Evolutionary conservation across 2,113 vertebrate species (phyloP), one percentile per base, ranked within the genome.

Genomic region (Xenopus laevis): DNA sequence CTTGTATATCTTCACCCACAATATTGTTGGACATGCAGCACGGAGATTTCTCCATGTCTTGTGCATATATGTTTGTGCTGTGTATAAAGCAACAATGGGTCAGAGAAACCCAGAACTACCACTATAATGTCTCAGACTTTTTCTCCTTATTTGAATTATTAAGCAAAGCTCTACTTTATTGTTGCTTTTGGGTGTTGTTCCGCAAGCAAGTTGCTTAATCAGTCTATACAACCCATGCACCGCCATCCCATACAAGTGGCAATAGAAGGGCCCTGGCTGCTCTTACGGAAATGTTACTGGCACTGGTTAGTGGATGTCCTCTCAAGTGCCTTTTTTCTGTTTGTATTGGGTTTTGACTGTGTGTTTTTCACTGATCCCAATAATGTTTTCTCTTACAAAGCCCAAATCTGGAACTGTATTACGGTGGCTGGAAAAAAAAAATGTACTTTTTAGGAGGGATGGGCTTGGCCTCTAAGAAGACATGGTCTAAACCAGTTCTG

Each of bases 301-400:
- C 89, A 93, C 91, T 91, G 89, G 92, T 90, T 91, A 90, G 87
- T 89, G 89, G 91, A 88, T 92, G 93, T 95, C 94, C 94, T 94
- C 93, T 93, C 92, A 95, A 97, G 97, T 98, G 97, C 97, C 97
- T 99, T 98, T 55, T 97, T 94, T 89, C 88, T 89, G 89, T 92
- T 92, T 85, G 88, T 91, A 88, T 87, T 86, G 85, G 53, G 83
- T 91, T 88, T 79, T 83, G 82, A 78, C 90, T 87, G 86, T 85
- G 83, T 90, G 23, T 27, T 85, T 40, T 71, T 79, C 83, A 80
- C 82, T 77, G 77, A 84, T 71, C 58, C 78, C 79, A 78, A 72
- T 86, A 84, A 83, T 83, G 72, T 81, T 88, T 88, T 44, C 82
- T 83, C 81, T 79, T 79, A 83, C 33, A 80, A 79, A 40, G 79